These are phyloP conservation scores for Sminthurinus signatus DNA, from an alignment of 1,140 invertebrate species.

Conservation along the genomic window DNA sequence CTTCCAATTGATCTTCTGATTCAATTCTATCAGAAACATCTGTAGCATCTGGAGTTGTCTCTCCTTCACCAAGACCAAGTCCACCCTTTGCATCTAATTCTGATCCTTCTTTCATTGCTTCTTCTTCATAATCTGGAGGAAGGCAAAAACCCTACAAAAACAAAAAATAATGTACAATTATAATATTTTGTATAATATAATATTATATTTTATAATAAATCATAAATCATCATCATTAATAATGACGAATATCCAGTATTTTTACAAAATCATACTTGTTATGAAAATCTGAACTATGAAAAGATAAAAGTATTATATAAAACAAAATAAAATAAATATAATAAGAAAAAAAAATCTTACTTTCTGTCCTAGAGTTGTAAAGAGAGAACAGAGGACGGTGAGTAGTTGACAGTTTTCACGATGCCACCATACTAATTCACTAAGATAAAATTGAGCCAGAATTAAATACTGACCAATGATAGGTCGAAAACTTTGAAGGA, in stretches of 20 bases:
- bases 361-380: constrained; percentile 75
- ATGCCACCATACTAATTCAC: constrained; percentile 65
- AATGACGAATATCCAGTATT: too few relatives aligned
- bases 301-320: too few relatives aligned
- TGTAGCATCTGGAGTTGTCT: constrained; percentile 63
- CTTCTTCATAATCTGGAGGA: constrained; percentile 64
- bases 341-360: too few relatives aligned
- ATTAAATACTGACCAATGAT: constrained; percentile 71
- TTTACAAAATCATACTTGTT: too few relatives aligned
- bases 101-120: constrained; percentile 49
- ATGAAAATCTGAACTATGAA: too few relatives aligned
- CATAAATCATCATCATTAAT: too few relatives aligned
- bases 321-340: too few relatives aligned
- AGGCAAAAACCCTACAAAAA: constrained; percentile 77
- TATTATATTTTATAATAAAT: too few relatives aligned
- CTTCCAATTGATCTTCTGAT: constrained; percentile 89
- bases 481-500: constrained; percentile 49
- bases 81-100: constrained; percentile 56
- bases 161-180: too few relatives aligned
- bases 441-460: constrained; percentile 69
- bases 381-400: constrained; percentile 74
- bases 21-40: constrained; percentile 93
- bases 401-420: constrained; percentile 73
- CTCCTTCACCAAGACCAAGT: constrained; percentile 80
- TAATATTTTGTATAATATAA: constrained; percentile 5